Percentiles rank a stretch among this genome's conserved stretches.
Conservation (phyloP, 2,113 vertebrate genomes). For the Trinectes maculatus region DNA sequence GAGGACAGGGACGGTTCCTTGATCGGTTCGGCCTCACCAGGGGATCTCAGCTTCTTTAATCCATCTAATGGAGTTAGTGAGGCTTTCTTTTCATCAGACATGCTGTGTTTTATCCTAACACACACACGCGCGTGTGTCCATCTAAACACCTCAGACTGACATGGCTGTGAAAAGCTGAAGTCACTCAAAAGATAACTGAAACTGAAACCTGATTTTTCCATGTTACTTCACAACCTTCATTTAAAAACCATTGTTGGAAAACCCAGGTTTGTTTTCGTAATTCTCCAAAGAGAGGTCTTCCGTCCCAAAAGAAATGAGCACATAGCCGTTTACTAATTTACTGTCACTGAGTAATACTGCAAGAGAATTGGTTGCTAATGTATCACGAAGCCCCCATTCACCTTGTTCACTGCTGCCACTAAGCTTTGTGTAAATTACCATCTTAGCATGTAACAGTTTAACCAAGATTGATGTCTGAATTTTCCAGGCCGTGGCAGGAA, state of each 20-base stretch:
- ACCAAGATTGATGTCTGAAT: conserved; percentile 73
- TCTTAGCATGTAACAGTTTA: conserved; percentile 61
- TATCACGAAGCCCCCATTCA: not conserved
- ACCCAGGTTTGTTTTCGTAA: not conserved
- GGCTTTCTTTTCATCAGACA: conserved; percentile 33
- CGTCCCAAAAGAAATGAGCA: not conserved
- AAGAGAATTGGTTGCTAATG: conserved; percentile 40
- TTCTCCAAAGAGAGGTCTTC: not conserved
- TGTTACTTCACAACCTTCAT: not conserved
- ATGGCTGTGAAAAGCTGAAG: not conserved
- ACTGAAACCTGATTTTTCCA: not conserved
- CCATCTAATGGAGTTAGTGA: conserved; percentile 32
- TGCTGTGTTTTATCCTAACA: conserved; percentile 17
- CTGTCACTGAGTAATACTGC: conserved; percentile 35
- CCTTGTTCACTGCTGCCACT: conserved; percentile 38
- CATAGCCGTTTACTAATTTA: conserved; percentile 2
- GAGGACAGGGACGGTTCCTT: conserved; percentile 34
- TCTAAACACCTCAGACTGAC: not conserved
- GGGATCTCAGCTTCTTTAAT: conserved; percentile 54
- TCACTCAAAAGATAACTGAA: not conserved
- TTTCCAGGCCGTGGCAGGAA: conserved; percentile 15
- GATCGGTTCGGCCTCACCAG: conserved; percentile 48
- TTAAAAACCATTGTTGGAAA: too few species aligned
- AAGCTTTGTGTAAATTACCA: conserved; percentile 46
- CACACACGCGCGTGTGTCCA: not conserved